Evolutionary conservation across 2,888 invertebrate species (phyloP), one percentile per base, ranked within the genome.

Genomic region (Rhagonycha lutea): DNA sequence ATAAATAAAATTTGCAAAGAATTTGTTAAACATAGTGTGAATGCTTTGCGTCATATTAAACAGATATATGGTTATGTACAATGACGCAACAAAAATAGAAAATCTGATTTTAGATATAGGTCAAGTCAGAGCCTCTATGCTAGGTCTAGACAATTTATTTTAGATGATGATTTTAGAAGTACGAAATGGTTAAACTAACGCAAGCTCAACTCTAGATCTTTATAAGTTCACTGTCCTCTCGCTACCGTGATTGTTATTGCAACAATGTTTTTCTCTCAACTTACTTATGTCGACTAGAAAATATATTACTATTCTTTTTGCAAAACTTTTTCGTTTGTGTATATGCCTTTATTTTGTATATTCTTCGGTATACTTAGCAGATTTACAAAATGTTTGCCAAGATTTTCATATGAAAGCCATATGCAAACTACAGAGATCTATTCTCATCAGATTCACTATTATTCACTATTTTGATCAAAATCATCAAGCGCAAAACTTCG

Each of bases 101-200:
- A 78, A 74, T 80, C 80, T 77, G 78, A 77, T 78, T 80, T 80
- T 80, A 80, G 80, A 80, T 80, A 79, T 80, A 78, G 80, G 80
- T 80, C 80, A 80, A 78, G 78, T 76, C 76, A 78, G 79, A 74
- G 78, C 78, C 74, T 72, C 78, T 78, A 71, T 77, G 78, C 76
- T 80, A 79, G 80, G 80, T 80, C 80, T 80, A 80, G 80, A 80
- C 80, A 78, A 75, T 76, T 79, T 79, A 79, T 78, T 80, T 80
- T 79, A 78, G 78, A 73, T 68, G 75, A 77, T 77, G 80, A 80
- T 80, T 71, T 63, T 65, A 71, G 72, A 61, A 75, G 72, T 70
- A 67, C 70, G 75, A 63, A n/a, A 29, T 65, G 32, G 68, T 61
- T 65, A 70, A 65, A 14, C 63, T 65, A 65, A 65, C 47, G 47